These are phyloP conservation scores for Nemopilema nomurai DNA, from an alignment of 30 jellyfish, hydroid and myxozoan species.

Conservation along the genomic window DNA sequence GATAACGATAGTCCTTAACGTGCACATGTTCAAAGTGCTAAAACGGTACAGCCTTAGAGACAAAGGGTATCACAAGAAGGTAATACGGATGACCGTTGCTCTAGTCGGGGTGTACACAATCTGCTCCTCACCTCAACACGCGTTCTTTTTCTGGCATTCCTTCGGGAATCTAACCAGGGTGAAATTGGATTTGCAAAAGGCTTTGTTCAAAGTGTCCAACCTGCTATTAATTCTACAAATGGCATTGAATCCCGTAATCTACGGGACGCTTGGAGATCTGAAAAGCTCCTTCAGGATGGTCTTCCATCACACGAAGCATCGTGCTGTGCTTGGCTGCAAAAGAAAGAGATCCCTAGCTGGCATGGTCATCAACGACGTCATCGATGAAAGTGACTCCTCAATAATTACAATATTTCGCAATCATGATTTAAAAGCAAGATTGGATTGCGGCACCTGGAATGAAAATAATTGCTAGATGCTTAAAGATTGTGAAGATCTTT, in stretches of 20 bases:
- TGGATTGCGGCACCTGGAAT: no score
- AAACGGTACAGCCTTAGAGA: background rate
- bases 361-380: background rate
- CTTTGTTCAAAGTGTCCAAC: conserved; percentile 32
- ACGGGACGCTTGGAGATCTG: conserved; percentile 59
- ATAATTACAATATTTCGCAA: background rate
- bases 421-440: background rate
- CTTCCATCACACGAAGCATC: background rate
- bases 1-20: conserved; percentile 2
- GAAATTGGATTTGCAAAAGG: background rate
- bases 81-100: conserved; percentile 38
- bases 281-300: conserved; percentile 15
- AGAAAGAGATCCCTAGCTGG: background rate
- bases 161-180: conserved; percentile 18
- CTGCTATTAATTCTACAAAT: conserved; percentile 23
- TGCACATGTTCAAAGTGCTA: conserved; percentile 19
- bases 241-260: conserved; percentile 61
- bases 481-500: no score
- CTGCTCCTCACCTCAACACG: conserved; percentile 65
- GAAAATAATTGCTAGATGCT: no score
- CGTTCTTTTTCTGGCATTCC: conserved; percentile 48
- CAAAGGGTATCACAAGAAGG: conserved; percentile 16
- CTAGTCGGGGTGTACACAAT: conserved; percentile 47
- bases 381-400: background rate
- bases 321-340: background rate